These are phyloP conservation scores for Dilophus febrilis DNA, from an alignment of 2,888 invertebrate genomes.

Conservation along the genomic window DNA sequence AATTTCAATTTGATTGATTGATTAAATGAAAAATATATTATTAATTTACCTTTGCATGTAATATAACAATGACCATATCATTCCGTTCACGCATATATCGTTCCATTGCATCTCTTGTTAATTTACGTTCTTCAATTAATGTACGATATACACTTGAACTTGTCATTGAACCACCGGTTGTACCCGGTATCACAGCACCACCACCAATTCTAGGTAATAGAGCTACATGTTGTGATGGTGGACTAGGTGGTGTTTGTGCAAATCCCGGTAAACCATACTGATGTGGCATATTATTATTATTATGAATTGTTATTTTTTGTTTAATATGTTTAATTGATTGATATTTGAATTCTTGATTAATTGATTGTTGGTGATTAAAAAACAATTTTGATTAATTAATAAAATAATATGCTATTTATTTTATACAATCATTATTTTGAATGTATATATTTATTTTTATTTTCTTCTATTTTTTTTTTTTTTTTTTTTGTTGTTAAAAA, in stretches of 20 bases:
- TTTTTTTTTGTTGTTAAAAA: no score
- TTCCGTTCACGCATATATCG: slow-evolving; percentile 85
- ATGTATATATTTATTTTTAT: no score
- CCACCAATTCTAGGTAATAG: slow-evolving; percentile 24
- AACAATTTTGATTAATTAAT: no score
- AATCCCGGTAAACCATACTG: slow-evolving; percentile 62
- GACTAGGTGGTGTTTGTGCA: slow-evolving; percentile 68
- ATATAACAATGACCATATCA: slow-evolving; percentile 90
- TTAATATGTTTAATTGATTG: no score
- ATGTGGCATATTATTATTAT: slow-evolving; percentile 67
- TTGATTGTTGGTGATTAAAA: no score
- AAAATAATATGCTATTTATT: no score
- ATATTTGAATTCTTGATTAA: no score
- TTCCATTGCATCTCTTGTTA: slow-evolving; percentile 89
- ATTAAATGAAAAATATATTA: no score
- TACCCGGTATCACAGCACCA: slow-evolving; percentile 16
- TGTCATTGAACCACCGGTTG: slow-evolving; percentile 13
- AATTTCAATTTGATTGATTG: no score
- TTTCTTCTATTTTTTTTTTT: no score
- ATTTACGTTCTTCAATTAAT: slow-evolving; percentile 54
- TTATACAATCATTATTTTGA: no score
- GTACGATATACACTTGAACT: slow-evolving; percentile 20
- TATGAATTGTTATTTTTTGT: no score
- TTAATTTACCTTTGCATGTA: slow-evolving; percentile 80
- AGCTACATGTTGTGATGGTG: slow-evolving; percentile 47